phyloP scores from a whole-genome alignment of 92 coral and sea anemone genomes.

The Virgularia gustaviana region DNA sequence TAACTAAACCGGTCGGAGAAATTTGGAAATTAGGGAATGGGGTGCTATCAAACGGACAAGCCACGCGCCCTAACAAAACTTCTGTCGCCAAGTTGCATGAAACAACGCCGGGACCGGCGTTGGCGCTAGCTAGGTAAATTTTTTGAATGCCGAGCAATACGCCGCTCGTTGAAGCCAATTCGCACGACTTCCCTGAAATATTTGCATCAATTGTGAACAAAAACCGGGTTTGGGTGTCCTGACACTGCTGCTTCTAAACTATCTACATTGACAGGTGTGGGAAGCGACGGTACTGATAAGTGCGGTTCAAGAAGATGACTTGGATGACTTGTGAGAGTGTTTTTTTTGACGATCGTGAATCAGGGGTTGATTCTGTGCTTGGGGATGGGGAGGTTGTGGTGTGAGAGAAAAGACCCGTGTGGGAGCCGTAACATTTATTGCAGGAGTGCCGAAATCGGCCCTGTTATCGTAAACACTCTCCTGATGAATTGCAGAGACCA shows the following conservation, averaged over 20 bases:
- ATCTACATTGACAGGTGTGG: conserved; percentile 38
- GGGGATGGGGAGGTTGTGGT: not conserved
- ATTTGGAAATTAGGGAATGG: conserved; percentile 50
- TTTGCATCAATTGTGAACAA: conserved; percentile 40
- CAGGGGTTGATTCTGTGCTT: conserved; percentile 16
- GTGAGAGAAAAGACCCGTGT: not conserved
- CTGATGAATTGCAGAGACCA: not conserved
- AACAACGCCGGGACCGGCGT: conserved; percentile 39
- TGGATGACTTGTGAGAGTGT: not conserved
- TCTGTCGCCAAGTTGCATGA: conserved; percentile 45
- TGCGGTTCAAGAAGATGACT: not conserved
- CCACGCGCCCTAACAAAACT: conserved; percentile 39
- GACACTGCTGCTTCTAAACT: conserved; percentile 24
- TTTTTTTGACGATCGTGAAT: not conserved
- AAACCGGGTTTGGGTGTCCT: conserved; percentile 37
- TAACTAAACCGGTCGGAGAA: conserved; percentile 48
- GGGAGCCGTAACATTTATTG: not conserved
- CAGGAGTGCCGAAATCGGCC: not conserved
- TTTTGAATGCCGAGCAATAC: conserved; percentile 21
- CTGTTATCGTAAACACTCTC: not conserved
- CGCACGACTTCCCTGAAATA: conserved; percentile 39
- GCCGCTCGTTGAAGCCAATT: conserved; percentile 44
- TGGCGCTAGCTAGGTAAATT: conserved; percentile 41
- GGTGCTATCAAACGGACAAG: conserved; percentile 50
- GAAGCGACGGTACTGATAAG: not conserved